These are phyloP conservation scores for Epinephelus lanceolatus DNA, from an alignment of 2,113 vertebrate species.

Conservation along the genomic window DNA sequence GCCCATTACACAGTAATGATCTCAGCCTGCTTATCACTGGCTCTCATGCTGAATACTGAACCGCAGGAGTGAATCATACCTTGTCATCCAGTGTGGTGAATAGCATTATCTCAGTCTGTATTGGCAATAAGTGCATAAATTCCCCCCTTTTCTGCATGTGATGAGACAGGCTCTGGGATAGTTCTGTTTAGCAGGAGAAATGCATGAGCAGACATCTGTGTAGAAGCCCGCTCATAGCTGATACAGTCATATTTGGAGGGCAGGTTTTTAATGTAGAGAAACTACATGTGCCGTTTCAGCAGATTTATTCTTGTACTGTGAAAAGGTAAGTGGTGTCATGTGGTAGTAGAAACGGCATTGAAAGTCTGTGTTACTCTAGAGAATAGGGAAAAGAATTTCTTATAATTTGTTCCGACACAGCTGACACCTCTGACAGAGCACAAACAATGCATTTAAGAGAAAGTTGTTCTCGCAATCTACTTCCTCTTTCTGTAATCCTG, in stretches of 20 bases:
- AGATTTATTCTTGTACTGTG: neutral
- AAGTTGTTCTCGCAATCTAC: neutral
- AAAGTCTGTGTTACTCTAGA: neutral
- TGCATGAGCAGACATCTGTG: neutral
- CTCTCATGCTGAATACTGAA: conserved; percentile 27
- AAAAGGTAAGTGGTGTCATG: conserved; percentile 14
- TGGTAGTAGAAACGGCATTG: neutral
- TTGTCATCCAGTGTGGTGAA: conserved; percentile 32
- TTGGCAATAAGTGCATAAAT: neutral
- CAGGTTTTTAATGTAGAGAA: neutral
- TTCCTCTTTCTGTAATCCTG: neutral
- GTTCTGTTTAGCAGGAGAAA: neutral
- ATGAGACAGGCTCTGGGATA: neutral
- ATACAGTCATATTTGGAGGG: neutral
- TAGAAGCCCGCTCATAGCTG: neutral
- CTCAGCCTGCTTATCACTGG: conserved; percentile 37
- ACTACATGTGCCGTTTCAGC: neutral
- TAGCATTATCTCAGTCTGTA: neutral
- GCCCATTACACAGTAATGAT: conserved; percentile 30
- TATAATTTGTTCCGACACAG: neutral
- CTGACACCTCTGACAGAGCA: neutral
- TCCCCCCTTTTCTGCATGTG: neutral
- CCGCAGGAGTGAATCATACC: conserved; percentile 51
- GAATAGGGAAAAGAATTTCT: neutral
- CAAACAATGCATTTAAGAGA: neutral